Evolutionary conservation across 2,888 invertebrate species (phyloP), one percentile per base, ranked within the genome.

Genomic region (Plemyria rubiginata): DNA sequence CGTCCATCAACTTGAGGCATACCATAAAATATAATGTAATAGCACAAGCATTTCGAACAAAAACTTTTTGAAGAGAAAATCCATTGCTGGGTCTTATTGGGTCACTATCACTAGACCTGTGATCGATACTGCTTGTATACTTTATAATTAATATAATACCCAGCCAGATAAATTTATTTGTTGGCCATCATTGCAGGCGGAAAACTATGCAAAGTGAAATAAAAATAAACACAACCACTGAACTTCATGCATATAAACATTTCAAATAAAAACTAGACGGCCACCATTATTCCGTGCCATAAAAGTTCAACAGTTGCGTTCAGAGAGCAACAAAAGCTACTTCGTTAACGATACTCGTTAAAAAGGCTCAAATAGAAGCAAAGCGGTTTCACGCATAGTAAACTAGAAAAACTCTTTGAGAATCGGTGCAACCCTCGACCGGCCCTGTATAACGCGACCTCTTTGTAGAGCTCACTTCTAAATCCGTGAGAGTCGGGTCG

Each of bases 341-440:
- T 54, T 59, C 55, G 38, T 62, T 62, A 62, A 57, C 50, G 49
- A 55, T 65, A 70, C 64, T 73, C 69, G 62, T 67, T 71, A 68
- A 66, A 71, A 67, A 53, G 51, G 12, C 58, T 64, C 16, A 15
- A 65, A 65, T 57, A 72, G 68, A 73, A 72, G 70, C 75, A 66
- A 69, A 70, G 68, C 68, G 69, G 70, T 75, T 75, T 67, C 65
- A 77, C 78, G 75, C 75, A 76, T 73, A 67, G 71, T 71, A 72
- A 69, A 74, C 73, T 74, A 71, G 63, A 74, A 73, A 75, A 72
- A 67, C 62, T 63, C 61, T 69, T 56, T 59, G 53, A 41, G 57
- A 67, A 62, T 66, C 59, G 38, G 66, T 62, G 50, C 58, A 45
- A 49, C 49, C 43, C 52, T 52, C 49, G 32, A 54, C 15, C 48